A percentile compares a stretch with the other conserved stretches of the same genome.
phyloP scores from a whole-genome alignment of 2,888 invertebrate species.

The Drosophila multiciliata region DNA sequence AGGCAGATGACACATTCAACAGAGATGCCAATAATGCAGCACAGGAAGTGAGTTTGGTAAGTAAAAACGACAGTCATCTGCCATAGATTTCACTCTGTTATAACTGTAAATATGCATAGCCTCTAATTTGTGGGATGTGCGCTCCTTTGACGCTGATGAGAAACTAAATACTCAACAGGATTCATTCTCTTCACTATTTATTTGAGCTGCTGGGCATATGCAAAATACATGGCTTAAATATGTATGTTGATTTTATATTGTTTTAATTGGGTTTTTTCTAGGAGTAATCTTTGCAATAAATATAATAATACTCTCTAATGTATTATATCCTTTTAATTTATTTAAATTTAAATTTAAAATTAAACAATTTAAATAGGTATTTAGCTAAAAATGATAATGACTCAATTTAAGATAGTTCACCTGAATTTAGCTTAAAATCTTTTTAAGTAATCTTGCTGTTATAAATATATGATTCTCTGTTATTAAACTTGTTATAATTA shows the following conservation, averaged over 20 bases:
- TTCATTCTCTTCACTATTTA: too few species aligned
- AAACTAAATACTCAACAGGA: neutral
- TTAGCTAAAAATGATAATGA: neutral
- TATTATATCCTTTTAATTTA: neutral
- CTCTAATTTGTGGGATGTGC: slow-evolving; percentile 14
- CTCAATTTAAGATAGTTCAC: neutral
- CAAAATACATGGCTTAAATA: neutral
- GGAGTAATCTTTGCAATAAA: neutral
- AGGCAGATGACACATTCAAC: slow-evolving; percentile 20
- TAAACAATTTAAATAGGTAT: neutral
- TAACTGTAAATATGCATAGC: slow-evolving; percentile 16
- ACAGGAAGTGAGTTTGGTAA: slow-evolving; percentile 26
- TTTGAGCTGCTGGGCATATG: neutral
- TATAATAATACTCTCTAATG: neutral
- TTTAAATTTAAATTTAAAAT: neutral
- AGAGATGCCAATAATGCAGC: slow-evolving; percentile 18
- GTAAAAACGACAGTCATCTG: slow-evolving; percentile 23
- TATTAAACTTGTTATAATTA: neutral
- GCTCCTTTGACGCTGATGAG: slow-evolving; percentile 5
- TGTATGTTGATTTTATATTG: neutral
- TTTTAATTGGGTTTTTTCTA: neutral
- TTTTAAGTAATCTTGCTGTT: neutral
- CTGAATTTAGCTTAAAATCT: too few species aligned
- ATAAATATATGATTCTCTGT: neutral
- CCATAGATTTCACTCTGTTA: neutral